Evolutionary conservation across 2,888 invertebrate species (phyloP).

Genomic region (Tipula vernalis): DNA sequence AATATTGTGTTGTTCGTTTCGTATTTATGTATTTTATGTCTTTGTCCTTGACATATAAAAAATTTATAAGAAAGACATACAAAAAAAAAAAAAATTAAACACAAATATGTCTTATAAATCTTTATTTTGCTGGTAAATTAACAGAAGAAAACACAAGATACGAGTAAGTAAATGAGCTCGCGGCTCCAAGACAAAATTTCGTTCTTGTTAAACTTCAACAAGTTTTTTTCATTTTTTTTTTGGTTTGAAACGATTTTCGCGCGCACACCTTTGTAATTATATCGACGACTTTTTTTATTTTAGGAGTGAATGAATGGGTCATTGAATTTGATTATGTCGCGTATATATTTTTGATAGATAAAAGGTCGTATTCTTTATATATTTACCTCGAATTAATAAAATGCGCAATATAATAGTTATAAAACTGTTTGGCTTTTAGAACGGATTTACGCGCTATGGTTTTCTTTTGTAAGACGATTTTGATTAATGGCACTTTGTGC

Average conservation of each 20-base stretch:
- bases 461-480: neutral
- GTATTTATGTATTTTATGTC: neutral
- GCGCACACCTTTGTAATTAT: neutral
- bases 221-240: neutral
- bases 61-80: neutral
- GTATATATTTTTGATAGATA: neutral
- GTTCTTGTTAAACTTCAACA: neutral
- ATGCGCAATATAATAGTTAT: neutral
- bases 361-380: neutral
- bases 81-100: neutral
- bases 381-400: neutral
- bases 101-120: neutral
- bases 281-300: neutral
- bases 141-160: neutral
- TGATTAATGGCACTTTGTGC: constrained; percentile 4
- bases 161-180: neutral
- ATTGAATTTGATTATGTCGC: neutral
- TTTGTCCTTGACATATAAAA: neutral
- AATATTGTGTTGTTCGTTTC: neutral
- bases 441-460: neutral
- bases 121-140: neutral
- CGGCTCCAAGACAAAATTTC: neutral
- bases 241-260: neutral
- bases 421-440: neutral
- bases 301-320: neutral